Conservation (phyloP, 1,140 invertebrate genomes). For the Cotesia glomerata region DNA sequence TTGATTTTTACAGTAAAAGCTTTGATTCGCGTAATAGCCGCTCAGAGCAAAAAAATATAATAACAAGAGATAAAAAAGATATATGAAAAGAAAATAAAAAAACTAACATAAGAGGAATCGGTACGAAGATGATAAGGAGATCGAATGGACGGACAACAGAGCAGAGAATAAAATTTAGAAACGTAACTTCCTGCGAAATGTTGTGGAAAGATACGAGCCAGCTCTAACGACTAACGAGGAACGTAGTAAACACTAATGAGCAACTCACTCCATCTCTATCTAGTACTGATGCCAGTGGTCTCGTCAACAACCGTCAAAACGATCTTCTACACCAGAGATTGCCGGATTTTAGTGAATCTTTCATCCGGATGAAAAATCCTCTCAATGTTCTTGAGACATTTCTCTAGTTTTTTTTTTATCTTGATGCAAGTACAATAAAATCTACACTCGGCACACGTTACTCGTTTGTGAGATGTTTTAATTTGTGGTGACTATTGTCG, state of each 20-base stretch:
- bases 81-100: no score
- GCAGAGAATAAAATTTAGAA: background rate
- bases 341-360: background rate
- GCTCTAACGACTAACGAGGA: background rate
- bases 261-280: background rate
- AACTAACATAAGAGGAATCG: no score
- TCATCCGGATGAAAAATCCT: background rate
- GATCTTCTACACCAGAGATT: background rate
- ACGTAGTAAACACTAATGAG: conserved; percentile 5
- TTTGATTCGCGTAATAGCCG: background rate
- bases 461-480: background rate
- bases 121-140: background rate
- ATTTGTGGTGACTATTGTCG: no score
- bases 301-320: background rate
- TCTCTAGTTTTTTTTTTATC: background rate
- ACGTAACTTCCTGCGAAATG: background rate
- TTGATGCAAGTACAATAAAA: background rate
- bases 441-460: background rate
- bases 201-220: background rate
- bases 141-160: background rate
- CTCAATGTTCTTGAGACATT: background rate
- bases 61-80: no score
- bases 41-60: background rate
- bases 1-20: background rate
- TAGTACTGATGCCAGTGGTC: background rate